A percentile compares a stretch with the other conserved stretches of the same genome.
Conservation (phyloP, 2,797 vertebrate genomes). For the Okamejei kenojei region DNA sequence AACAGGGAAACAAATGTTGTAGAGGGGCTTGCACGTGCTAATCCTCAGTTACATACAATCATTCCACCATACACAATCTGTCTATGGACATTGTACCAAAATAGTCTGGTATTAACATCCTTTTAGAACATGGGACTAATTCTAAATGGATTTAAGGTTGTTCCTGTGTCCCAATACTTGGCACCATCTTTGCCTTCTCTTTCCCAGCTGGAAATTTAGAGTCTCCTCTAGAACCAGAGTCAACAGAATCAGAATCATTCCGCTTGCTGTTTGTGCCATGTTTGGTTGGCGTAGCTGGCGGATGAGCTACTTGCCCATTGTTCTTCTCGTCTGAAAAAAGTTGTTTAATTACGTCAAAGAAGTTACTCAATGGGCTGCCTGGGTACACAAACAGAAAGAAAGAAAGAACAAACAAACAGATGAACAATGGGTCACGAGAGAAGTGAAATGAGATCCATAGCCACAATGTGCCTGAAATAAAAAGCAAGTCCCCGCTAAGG, state of each 20-base stretch:
- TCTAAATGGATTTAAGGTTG: constrained; percentile 67
- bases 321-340: constrained; percentile 99
- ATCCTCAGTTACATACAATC: constrained; percentile 60
- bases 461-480: constrained; percentile 53
- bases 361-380: constrained; percentile 96
- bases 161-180: constrained; percentile 75
- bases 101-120: constrained; percentile 56
- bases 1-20: constrained; percentile 46
- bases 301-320: constrained; percentile 79
- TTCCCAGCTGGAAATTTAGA: constrained; percentile 73
- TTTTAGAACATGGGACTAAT: constrained; percentile 57
- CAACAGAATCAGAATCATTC: constrained; percentile 79
- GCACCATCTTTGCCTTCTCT: constrained; percentile 79
- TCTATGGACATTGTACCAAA: constrained; percentile 61
- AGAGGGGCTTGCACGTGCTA: constrained; percentile 31
- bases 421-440: constrained; percentile 71
- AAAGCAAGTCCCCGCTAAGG: constrained; percentile 45
- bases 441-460: constrained; percentile 55
- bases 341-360: constrained; percentile 99
- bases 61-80: constrained; percentile 68
- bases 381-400: constrained; percentile 75
- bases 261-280: constrained; percentile 75
- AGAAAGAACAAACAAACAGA: constrained; percentile 74
- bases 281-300: constrained; percentile 79
- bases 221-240: constrained; percentile 72